Evolutionary conservation across 2,888 invertebrate genomes (phyloP).

Genomic region (Tiliacea citrago): DNA sequence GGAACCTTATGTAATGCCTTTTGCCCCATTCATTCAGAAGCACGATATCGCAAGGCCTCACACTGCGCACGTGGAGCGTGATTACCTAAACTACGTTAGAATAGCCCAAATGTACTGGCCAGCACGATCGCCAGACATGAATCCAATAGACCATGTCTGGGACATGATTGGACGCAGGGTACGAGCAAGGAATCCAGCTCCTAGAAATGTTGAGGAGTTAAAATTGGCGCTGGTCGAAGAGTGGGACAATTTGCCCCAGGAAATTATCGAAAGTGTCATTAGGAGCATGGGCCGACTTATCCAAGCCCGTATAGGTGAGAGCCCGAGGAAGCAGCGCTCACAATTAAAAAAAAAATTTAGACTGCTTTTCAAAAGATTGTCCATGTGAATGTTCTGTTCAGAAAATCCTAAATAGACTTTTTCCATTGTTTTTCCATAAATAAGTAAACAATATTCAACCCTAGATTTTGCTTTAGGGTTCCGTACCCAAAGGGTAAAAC

Average conservation of each 20-base stretch:
- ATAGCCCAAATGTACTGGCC: background rate
- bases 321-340: no score
- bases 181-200: background rate
- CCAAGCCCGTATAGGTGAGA: no score
- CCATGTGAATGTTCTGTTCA: no score
- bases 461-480: no score
- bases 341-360: no score
- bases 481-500: no score
- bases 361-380: no score
- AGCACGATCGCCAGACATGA: background rate
- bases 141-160: slow-evolving; percentile 53
- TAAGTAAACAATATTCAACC: no score
- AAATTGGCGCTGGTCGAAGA: slow-evolving; percentile 13
- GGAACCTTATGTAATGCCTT: slow-evolving; percentile 16
- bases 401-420: no score
- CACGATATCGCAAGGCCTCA: background rate
- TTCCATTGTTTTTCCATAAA: no score
- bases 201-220: slow-evolving; percentile 9
- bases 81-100: background rate
- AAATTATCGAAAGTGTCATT: no score
- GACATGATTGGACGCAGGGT: slow-evolving; percentile 28
- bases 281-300: no score
- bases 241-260: slow-evolving; percentile 12
- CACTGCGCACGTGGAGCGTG: background rate
- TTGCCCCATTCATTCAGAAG: slow-evolving; percentile 3